Base-by-base conservation (phyloP, 2,797 vertebrate genomes). In the Galago senegalensis region DNA sequence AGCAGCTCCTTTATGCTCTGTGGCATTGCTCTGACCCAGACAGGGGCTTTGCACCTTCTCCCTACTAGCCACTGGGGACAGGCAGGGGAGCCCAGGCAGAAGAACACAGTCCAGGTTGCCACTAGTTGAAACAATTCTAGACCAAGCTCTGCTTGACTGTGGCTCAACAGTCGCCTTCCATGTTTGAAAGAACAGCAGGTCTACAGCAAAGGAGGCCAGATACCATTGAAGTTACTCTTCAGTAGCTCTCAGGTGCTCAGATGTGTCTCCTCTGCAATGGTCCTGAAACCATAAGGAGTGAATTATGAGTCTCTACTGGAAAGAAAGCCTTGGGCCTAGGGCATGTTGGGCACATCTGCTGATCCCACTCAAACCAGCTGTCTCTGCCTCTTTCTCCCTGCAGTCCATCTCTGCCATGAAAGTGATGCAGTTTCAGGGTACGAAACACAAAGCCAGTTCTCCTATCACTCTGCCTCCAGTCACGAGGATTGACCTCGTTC, bases 321-420 rank as follows among this genome's bases (percentile, higher is more conserved):
- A 75, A 23, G 12, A 7, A 53, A 53, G 49, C 49, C 49, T 61
- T 1, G 27, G 79, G 37, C 17, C 69, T 7, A 0, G 69, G 46
- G 16, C 17, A 1, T 1, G 0, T 25, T 5, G 34, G 69, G 43
- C 16, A 3, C 4, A 1, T 23, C 63, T 23, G 56, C 31, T 16
- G 34, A 14, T 14, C 25, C 7, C 40, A 2, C 58, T 46, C 10
- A 69, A 6, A 23, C 14, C 0, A 0, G 2, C n/a, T 73, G 46
- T 67, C 11, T 27, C 0, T 46, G 31, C 16, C 53, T 37, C 21
- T 75, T 20, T 61, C 23, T 43, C 13, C 20, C 23, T 14, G 17
- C 98, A 99, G 99, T 99, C 99, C 2, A 96, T 99, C 91, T 98
- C 99, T 53, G 98, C 99, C 96, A 99, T 99, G 99, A 99, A 99